Conservation (phyloP, 2,113 vertebrate species). For the Physeter macrocephalus region DNA sequence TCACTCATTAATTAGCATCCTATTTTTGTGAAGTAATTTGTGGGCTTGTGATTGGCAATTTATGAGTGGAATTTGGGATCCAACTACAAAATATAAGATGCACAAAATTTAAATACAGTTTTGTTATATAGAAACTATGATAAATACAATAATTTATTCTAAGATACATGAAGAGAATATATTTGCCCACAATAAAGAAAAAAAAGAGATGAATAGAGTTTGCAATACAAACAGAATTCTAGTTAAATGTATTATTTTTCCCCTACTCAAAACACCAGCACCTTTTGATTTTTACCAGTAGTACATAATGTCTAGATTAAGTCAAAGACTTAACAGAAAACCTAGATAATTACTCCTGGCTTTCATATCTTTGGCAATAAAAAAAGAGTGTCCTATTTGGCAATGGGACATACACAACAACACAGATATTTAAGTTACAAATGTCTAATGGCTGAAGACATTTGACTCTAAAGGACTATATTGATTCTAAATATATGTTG, state of each 20-base stretch:
- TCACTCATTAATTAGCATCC: neutral
- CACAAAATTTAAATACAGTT: neutral
- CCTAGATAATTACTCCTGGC: neutral
- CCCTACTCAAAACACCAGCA: neutral
- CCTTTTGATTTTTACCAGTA: neutral
- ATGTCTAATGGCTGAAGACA: neutral
- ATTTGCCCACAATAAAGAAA: neutral
- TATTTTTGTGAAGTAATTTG: neutral
- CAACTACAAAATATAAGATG: neutral
- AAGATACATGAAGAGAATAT: neutral
- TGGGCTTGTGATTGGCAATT: neutral
- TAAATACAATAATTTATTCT: neutral
- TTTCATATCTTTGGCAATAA: neutral
- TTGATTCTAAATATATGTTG: neutral
- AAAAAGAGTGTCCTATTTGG: neutral
- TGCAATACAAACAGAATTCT: neutral
- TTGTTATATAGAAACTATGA: neutral
- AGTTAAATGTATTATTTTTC: slow-evolving; percentile 13
- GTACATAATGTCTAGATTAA: neutral
- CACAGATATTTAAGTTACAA: neutral
- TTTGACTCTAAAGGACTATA: neutral
- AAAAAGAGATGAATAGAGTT: neutral
- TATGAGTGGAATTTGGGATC: neutral
- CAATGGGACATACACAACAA: neutral
- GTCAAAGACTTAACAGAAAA: neutral